Base-by-base conservation (phyloP, 2,113 vertebrate species). In the Microcebus jonahi region DNA sequence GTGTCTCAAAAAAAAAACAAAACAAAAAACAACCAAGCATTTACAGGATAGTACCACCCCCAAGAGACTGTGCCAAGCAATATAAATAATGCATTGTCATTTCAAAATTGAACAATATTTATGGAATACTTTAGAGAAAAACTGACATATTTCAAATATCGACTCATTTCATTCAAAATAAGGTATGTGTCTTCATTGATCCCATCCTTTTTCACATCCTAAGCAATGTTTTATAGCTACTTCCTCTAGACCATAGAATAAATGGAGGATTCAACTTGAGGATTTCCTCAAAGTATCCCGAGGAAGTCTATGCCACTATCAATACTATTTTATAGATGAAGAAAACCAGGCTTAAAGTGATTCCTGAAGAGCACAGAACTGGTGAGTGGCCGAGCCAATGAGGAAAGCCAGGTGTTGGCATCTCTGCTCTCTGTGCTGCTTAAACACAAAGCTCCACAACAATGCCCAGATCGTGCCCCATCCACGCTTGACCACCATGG, bases 401-500 rank as follows among this genome's bases (percentile, higher is more conserved):
- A 17, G 14, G 15, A 42, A 77, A 77, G 29, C 55, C 23, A 59
- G n/a, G n/a, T 8, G 21, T 14, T 27, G n/a, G 36, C 36, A 31
- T 20, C 77, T 81, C 5, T 42, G 36, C n/a, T 36, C 25, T 21
- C 39, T 63, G 57, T 12, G 21, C 77, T 63, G 20, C 42, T 21
- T 21, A n/a, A 23, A 39, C 63, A 67, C 88, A 82, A 25, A 68
- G 50, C 57, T 9, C 8, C 18, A 57, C 15, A 42, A n/a, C 1
- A 18, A 57, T 89, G 57, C 57, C 13, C 73, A 77, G 57, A 50
- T 31, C 2, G 73, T 50, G 14, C 15, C 8, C 0, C 25, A 45
- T 31, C 27, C 27, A 50, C 3, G 73, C 15, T 18, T 76, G 45
- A 29, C 0, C 2, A 34, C 0, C 0, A 27, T 3, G 27, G 3